These are phyloP conservation scores for Ambastaia sidthimunki DNA, from an alignment of 2,797 vertebrate species.

Conservation along the genomic window DNA sequence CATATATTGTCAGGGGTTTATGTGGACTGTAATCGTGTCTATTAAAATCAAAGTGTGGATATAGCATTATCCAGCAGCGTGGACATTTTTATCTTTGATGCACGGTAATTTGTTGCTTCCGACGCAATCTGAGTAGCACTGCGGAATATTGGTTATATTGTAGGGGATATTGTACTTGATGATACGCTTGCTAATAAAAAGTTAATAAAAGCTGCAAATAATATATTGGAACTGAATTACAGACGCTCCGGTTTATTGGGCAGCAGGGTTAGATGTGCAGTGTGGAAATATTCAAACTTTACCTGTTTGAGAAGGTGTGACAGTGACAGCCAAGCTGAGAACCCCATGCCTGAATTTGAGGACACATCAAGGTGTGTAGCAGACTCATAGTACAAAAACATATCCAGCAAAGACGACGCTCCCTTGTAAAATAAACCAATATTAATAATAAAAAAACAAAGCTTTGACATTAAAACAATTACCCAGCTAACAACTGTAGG, in stretches of 20 bases:
- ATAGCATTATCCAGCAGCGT: slow-evolving; percentile 49
- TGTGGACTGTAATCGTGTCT: slow-evolving; percentile 56
- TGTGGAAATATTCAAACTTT: slow-evolving; percentile 55
- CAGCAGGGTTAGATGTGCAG: slow-evolving; percentile 56
- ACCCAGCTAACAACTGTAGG: too few relatives aligned
- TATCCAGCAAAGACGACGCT: slow-evolving; percentile 80
- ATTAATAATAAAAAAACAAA: neutral
- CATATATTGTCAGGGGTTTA: slow-evolving; percentile 53
- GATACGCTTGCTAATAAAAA: slow-evolving; percentile 46
- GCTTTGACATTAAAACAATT: neutral
- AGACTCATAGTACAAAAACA: slow-evolving; percentile 83
- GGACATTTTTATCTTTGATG: slow-evolving; percentile 57
- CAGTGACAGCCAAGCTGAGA: slow-evolving; percentile 78
- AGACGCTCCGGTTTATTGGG: neutral
- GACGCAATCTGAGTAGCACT: slow-evolving; percentile 36
- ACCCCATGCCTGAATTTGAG: slow-evolving; percentile 74
- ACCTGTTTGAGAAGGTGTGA: slow-evolving; percentile 81
- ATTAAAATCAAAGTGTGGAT: slow-evolving; percentile 64
- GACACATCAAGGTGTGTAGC: slow-evolving; percentile 80
- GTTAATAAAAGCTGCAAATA: neutral
- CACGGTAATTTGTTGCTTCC: slow-evolving; percentile 49
- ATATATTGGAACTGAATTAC: slow-evolving; percentile 3
- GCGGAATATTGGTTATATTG: slow-evolving; percentile 20
- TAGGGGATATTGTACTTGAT: neutral
- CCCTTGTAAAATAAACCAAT: slow-evolving; percentile 66